Evolutionary conservation across 2,113 vertebrate species (phyloP), one percentile per base, ranked within the genome.

Genomic region (Laterallus jamaicensis): DNA sequence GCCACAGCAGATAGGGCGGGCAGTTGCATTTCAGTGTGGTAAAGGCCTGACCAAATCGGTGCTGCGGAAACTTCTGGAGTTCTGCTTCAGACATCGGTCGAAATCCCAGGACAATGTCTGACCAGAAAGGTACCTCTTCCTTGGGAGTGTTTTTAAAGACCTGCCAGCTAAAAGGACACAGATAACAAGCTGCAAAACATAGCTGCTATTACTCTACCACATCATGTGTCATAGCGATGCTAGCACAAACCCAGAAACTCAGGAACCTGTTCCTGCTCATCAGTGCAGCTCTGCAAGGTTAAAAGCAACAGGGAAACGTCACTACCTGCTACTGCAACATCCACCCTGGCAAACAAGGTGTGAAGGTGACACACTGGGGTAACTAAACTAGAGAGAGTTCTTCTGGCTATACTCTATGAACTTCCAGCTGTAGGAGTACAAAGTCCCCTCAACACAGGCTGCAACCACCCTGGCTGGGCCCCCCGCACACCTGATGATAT

Each of bases 11-110:
- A 97, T 99, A 99, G n/a, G 63, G 71, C 32, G 96, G 90, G 44
- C 98, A 98, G 94, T 99, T 99, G 49, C 99, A 99, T 78, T 99
- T 99, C 67, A 99, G 56, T 7, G 99, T 99, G 0, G 98, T 99
- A 91, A 99, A 99, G 10, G 98, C 98, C 19, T 99, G 99, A 40
- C 99, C 99, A 77, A 98, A 99, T 39, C 7, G 98, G 52, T 99
- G 94, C 29, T 97, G 94, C 0, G 99, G 99, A 80, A 99, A 99
- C 74, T 97, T 98, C 5, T 97, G 98, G 93, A 99, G 84, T 79
- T 99, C 99, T 9, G 76, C 71, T 47, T 98, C 18, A 0, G 98
- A 98, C 99, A 99, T 99, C 10, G 69, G 44, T 39, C 98, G 98
- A 94, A 99, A 99, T 35, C 98, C 98, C 29, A 99, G 94, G 71